A percentile compares a stretch with the other conserved stretches of the same genome.
Evolutionary conservation across 2,888 invertebrate genomes (phyloP).

Genomic region (Epinotia nisella): DNA sequence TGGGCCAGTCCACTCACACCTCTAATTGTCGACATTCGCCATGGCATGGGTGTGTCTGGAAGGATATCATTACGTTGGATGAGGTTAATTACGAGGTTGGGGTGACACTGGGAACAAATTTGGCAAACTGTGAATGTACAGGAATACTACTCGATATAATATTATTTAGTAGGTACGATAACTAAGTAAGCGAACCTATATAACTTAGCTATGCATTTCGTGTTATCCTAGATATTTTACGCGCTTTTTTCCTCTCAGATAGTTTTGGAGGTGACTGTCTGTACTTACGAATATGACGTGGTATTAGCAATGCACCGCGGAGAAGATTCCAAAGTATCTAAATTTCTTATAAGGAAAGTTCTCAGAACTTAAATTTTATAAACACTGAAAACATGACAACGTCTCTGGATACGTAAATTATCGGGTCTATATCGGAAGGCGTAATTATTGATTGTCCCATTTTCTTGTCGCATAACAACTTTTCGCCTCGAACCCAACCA

Average conservation of each 20-base stretch:
- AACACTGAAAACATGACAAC: too few species aligned
- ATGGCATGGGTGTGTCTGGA: conserved; percentile 44
- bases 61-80: conserved; percentile 22
- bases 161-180: neutral
- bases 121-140: neutral
- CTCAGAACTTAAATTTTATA: too few species aligned
- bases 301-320: too few species aligned
- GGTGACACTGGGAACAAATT: neutral
- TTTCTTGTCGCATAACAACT: too few species aligned
- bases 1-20: conserved; percentile 66
- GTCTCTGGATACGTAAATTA: too few species aligned
- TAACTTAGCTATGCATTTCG: too few species aligned
- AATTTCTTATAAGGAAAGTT: too few species aligned
- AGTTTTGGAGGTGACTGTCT: neutral
- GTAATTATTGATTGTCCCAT: too few species aligned
- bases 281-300: neutral
- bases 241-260: too few species aligned
- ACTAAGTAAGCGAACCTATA: neutral
- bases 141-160: neutral
- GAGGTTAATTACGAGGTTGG: conserved; percentile 1
- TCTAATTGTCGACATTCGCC: conserved; percentile 50
- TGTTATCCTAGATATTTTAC: neutral
- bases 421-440: too few species aligned
- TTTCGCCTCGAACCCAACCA: too few species aligned
- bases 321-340: too few species aligned